Percentiles rank a stretch among this genome's conserved stretches.
phyloP scores from a whole-genome alignment of 2,888 invertebrate genomes.

The Steromphala cineraria region DNA sequence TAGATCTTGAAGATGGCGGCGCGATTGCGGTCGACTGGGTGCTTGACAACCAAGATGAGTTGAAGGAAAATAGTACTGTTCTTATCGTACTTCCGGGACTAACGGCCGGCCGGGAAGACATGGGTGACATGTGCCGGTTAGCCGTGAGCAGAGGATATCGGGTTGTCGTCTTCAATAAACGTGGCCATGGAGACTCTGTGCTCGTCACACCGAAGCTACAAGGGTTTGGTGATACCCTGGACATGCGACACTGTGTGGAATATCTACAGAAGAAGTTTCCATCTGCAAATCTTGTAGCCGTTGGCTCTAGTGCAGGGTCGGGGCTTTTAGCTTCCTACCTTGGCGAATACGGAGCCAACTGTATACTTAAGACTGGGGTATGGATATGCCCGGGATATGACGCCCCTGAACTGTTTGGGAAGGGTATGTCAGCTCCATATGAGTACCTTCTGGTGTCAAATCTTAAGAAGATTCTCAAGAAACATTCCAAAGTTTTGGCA shows the following conservation, averaged over 20 bases:
- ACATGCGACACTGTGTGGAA: conserved; percentile 48
- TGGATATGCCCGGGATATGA: conserved; percentile 51
- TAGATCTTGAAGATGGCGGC: conserved; percentile 50
- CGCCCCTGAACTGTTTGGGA: conserved; percentile 14
- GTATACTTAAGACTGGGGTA: conserved; percentile 42
- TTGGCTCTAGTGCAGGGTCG: conserved; percentile 48
- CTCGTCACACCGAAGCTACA: conserved; percentile 52
- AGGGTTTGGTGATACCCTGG: conserved; percentile 51
- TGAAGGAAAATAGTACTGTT: conserved; percentile 27
- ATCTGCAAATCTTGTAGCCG: conserved; percentile 32
- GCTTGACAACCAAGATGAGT: not conserved
- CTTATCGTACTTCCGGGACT: conserved; percentile 49
- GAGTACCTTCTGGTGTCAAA: conserved; percentile 26
- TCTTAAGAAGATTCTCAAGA: conserved; percentile 34
- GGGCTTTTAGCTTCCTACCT: conserved; percentile 51
- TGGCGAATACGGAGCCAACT: conserved; percentile 51
- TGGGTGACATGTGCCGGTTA: conserved; percentile 26
- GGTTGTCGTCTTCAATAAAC: conserved; percentile 50
- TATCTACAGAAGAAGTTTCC: conserved; percentile 38
- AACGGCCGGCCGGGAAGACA: conserved; percentile 33
- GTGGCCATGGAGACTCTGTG: conserved; percentile 46
- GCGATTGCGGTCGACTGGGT: conserved; percentile 54
- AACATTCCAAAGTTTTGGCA: conserved; percentile 34
- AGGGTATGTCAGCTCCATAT: conserved; percentile 18
- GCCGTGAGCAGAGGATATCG: conserved; percentile 40